phyloP scores from a whole-genome alignment of 92 coral and sea anemone species.

The Blastomussa wellsi region DNA sequence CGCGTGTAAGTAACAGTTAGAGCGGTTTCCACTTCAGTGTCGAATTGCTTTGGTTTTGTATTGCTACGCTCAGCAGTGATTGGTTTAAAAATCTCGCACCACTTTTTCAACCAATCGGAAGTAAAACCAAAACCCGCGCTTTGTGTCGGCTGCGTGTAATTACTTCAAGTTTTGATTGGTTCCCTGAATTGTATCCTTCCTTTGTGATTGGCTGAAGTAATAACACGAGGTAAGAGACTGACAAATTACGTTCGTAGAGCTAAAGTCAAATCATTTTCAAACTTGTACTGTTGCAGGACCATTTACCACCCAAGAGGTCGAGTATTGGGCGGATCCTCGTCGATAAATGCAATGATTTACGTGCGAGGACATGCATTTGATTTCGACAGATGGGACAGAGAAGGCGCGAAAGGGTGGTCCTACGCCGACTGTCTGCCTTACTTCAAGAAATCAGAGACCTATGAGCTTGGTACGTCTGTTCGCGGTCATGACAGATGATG shows the following conservation, averaged over 20 bases:
- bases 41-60: too few species aligned
- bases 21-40: too few species aligned
- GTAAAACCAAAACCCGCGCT: too few species aligned
- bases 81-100: too few species aligned
- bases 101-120: too few species aligned
- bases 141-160: too few species aligned
- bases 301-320: constrained; percentile 79
- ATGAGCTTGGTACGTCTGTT: constrained; percentile 61
- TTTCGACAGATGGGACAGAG: constrained; percentile 76
- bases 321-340: constrained; percentile 82
- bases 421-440: constrained; percentile 85
- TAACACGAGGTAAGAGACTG: too few species aligned
- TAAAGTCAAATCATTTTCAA: background rate
- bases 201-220: too few species aligned
- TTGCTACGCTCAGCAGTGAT: too few species aligned
- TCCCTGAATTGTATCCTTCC: too few species aligned
- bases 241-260: background rate
- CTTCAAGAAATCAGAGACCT: constrained; percentile 77
- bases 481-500: background rate
- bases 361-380: constrained; percentile 82
- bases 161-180: too few species aligned
- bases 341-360: constrained; percentile 77
- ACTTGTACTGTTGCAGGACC: constrained; percentile 33
- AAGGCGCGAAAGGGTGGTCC: constrained; percentile 83
- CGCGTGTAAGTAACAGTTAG: too few species aligned